A percentile compares a stretch with the other conserved stretches of the same genome.
Conservation (phyloP, 1,140 invertebrate species). For the Diploscapter pachys region DNA sequence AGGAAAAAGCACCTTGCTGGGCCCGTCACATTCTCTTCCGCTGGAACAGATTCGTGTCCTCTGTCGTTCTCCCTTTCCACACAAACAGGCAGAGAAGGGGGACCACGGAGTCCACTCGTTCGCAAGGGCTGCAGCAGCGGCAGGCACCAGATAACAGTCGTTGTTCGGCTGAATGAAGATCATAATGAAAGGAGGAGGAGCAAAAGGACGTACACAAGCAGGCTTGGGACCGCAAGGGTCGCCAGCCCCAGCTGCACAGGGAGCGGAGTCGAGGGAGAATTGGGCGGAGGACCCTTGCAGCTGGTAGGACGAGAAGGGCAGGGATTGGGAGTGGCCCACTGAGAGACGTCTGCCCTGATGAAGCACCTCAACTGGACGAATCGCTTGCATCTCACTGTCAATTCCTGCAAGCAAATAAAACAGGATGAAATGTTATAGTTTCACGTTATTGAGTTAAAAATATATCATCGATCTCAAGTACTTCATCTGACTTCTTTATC, state of each 20-base stretch:
- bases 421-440: too few relatives aligned
- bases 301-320: too few relatives aligned
- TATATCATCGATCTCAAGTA: too few relatives aligned
- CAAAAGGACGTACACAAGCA: slow-evolving; percentile 17
- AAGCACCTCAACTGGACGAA: too few relatives aligned
- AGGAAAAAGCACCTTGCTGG: slow-evolving; percentile 25
- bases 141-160: slow-evolving; percentile 25
- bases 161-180: slow-evolving; percentile 10
- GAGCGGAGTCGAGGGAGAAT: slow-evolving; percentile 8
- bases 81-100: slow-evolving; percentile 69
- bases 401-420: too few relatives aligned
- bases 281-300: too few relatives aligned
- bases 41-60: slow-evolving; percentile 54
- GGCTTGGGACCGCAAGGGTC: slow-evolving; percentile 38
- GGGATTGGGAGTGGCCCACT: too few relatives aligned
- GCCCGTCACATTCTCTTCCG: slow-evolving; percentile 30
- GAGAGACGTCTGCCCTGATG: too few relatives aligned
- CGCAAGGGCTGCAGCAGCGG: not conserved
- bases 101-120: slow-evolving; percentile 73
- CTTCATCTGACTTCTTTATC: too few relatives aligned
- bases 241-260: slow-evolving; percentile 34
- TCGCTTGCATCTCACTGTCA: too few relatives aligned
- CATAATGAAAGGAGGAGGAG: not conserved
- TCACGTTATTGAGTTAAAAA: too few relatives aligned
- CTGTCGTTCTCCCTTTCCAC: slow-evolving; percentile 66